Evolutionary conservation across 2,797 vertebrate genomes (phyloP).

Genomic region (Enteromius treurensis): DNA sequence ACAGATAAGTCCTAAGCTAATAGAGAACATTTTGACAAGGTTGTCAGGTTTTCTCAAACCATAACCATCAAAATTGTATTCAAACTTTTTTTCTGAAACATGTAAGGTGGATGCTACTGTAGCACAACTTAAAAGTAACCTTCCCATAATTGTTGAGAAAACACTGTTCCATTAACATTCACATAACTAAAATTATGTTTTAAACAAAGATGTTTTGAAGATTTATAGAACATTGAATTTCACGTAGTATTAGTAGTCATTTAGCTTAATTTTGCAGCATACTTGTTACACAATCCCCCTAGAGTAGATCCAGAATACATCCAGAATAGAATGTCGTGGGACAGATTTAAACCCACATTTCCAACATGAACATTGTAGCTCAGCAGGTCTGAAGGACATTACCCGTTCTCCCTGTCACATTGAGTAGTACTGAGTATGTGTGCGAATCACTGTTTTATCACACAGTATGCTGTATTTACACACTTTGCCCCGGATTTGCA

Average conservation of each 20-base stretch:
- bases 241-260: not conserved
- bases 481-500: slow-evolving; percentile 53
- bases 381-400: not conserved
- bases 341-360: slow-evolving; percentile 2
- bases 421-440: slow-evolving; percentile 45
- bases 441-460: slow-evolving; percentile 47
- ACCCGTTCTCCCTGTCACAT: slow-evolving; percentile 27
- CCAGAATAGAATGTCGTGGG: not conserved
- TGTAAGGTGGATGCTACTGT: not conserved
- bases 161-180: not conserved
- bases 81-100: not conserved
- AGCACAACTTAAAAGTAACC: not conserved
- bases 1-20: not conserved
- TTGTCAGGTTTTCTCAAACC: not conserved
- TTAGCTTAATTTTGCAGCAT: not conserved
- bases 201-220: not conserved
- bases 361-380: slow-evolving; percentile 2
- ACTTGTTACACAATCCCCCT: not conserved
- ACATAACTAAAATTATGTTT: not conserved
- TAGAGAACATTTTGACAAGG: not conserved
- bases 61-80: not conserved
- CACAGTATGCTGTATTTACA: slow-evolving; percentile 47
- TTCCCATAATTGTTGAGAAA: not conserved
- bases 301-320: not conserved
- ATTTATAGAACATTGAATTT: not conserved